Evolutionary conservation across 2,888 invertebrate species (phyloP).

Genomic region (Thera obeliscata): DNA sequence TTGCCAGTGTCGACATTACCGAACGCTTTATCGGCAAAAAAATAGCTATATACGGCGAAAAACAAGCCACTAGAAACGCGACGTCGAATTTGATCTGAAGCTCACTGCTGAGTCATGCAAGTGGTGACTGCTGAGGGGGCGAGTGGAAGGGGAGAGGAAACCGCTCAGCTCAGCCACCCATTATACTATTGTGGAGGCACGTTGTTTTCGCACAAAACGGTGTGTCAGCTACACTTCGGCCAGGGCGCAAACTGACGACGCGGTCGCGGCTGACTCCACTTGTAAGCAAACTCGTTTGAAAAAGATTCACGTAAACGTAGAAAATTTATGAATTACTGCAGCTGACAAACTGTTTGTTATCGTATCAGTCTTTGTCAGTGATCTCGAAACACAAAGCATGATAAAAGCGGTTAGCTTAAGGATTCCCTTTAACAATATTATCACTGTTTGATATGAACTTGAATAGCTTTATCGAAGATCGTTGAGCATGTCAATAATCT

Average conservation of each 20-base stretch:
- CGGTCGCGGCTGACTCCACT: slow-evolving; percentile 48
- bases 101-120: slow-evolving; percentile 76
- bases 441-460: slow-evolving; percentile 15
- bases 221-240: slow-evolving; percentile 68
- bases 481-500: slow-evolving; percentile 17
- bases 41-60: slow-evolving; percentile 67
- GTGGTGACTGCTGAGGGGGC: slow-evolving; percentile 56
- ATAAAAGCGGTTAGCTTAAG: slow-evolving; percentile 4
- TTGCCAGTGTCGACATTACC: slow-evolving; percentile 63
- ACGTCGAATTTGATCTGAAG: slow-evolving; percentile 78
- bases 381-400: background rate
- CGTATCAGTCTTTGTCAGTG: slow-evolving; percentile 6
- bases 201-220: slow-evolving; percentile 77
- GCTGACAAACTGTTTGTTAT: slow-evolving; percentile 9
- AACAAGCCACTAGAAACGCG: slow-evolving; percentile 72
- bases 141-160: slow-evolving; percentile 55
- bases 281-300: slow-evolving; percentile 43
- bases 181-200: slow-evolving; percentile 77
- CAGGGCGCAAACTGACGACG: slow-evolving; percentile 54
- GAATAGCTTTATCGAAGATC: slow-evolving; percentile 12
- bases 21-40: slow-evolving; percentile 67
- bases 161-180: slow-evolving; percentile 75
- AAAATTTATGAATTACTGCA: slow-evolving; percentile 56
- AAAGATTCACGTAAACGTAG: slow-evolving; percentile 50
- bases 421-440: slow-evolving; percentile 13